phyloP scores from a whole-genome alignment of 2,888 invertebrate species.

The Diadromus collaris region DNA sequence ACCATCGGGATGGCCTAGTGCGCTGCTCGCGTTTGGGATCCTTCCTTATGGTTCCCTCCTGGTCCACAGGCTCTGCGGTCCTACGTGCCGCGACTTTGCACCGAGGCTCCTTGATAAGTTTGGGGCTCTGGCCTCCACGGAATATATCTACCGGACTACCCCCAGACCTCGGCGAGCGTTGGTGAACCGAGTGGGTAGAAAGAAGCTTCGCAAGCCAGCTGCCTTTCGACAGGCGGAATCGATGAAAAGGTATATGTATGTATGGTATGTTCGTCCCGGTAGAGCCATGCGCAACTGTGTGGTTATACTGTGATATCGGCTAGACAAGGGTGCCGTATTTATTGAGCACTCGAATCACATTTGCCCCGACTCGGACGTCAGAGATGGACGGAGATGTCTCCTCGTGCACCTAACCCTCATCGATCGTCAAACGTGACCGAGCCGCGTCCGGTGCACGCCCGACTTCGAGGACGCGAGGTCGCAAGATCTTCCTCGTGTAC shows the following conservation, averaged over 20 bases:
- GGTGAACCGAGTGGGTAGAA: constrained; percentile 27
- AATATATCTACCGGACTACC: constrained; percentile 27
- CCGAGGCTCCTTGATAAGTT: constrained; percentile 52
- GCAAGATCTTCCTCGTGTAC: constrained; percentile 4
- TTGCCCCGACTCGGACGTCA: not conserved
- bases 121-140: constrained; percentile 15
- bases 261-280: not conserved
- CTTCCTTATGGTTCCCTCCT: constrained; percentile 48
- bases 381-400: constrained; percentile 37
- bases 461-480: constrained; percentile 6
- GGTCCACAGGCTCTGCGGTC: constrained; percentile 50
- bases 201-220: constrained; percentile 30
- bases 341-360: constrained; percentile 1
- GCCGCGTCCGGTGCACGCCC: constrained; percentile 11
- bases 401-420: constrained; percentile 9
- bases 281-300: not conserved
- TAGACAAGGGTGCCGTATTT: not conserved
- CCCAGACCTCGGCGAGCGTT: constrained; percentile 4
- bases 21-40: constrained; percentile 12
- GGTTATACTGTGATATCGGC: not conserved
- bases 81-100: constrained; percentile 57
- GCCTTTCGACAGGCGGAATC: constrained; percentile 23
- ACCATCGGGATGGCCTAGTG: not conserved
- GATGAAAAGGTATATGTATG: constrained; percentile 40
- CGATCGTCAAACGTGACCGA: constrained; percentile 43